These are phyloP conservation scores for Nephrotoma guestfalica DNA, from an alignment of 2,888 invertebrate genomes.

Conservation along the genomic window DNA sequence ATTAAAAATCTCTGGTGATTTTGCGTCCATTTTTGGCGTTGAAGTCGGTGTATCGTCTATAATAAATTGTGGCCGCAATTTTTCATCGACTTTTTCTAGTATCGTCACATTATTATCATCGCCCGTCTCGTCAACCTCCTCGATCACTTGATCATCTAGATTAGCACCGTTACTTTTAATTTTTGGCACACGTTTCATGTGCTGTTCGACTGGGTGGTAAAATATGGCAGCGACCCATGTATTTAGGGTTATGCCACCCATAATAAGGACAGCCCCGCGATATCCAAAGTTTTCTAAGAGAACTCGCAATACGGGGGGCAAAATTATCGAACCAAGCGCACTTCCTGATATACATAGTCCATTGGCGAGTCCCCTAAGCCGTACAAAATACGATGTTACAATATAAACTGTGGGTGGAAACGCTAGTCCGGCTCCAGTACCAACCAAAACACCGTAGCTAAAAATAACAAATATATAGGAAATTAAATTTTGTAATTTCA, in stretches of 20 bases:
- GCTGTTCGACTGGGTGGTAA: conserved; percentile 71
- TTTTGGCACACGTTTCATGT: conserved; percentile 51
- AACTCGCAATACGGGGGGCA: conserved; percentile 60
- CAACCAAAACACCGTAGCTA: conserved; percentile 71
- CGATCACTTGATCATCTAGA: conserved; percentile 25
- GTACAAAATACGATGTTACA: conserved; percentile 73
- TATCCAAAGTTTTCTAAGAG: conserved; percentile 61
- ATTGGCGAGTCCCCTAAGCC: conserved; percentile 65
- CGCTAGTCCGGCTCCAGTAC: conserved; percentile 69
- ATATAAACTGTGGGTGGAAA: conserved; percentile 85
- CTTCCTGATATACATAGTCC: conserved; percentile 81
- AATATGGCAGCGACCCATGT: conserved; percentile 72
- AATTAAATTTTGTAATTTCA: background rate
- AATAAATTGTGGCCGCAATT: conserved; percentile 23
- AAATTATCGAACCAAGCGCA: conserved; percentile 70
- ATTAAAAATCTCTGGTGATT: conserved; percentile 16
- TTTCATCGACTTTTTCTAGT: conserved; percentile 13
- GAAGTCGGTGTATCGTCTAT: conserved; percentile 27
- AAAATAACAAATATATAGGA: conserved; percentile 11
- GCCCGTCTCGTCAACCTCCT: conserved; percentile 11
- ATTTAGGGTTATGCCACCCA: conserved; percentile 70
- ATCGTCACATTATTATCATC: conserved; percentile 10
- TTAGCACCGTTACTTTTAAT: conserved; percentile 19
- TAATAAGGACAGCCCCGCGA: conserved; percentile 64
- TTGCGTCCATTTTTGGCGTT: conserved; percentile 18